Percentiles rank a stretch among this genome's conserved stretches.
These are phyloP conservation scores for Geodia barretti DNA, from an alignment of 37 sponge, comb jelly and placozoan genomes.

Conservation along the genomic window DNA sequence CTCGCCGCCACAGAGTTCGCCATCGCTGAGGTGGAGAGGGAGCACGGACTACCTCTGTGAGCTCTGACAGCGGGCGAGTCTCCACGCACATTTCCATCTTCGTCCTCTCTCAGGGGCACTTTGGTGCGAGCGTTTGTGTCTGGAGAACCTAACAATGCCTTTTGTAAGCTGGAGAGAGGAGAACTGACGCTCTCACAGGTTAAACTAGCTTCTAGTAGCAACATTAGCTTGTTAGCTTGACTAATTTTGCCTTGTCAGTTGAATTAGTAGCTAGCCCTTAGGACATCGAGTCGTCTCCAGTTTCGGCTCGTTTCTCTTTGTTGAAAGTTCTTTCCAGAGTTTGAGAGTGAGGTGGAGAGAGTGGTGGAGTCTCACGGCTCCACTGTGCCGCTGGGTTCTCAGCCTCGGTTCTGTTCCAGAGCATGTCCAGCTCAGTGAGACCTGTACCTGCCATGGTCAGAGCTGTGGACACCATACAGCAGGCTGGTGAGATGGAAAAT, in stretches of 20 bases:
- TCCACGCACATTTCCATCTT: no score
- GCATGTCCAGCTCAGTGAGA: neutral
- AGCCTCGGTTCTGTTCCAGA: constrained; percentile 27
- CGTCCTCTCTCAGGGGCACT: no score
- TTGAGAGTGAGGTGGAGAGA: constrained; percentile 35
- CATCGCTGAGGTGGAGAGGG: constrained; percentile 30
- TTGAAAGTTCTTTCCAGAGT: constrained; percentile 47
- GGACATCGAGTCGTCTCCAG: no score
- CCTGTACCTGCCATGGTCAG: constrained; percentile 24
- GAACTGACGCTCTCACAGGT: constrained; percentile 51
- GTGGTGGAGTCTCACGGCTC: neutral
- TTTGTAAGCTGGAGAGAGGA: constrained; percentile 57
- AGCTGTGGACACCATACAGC: constrained; percentile 6
- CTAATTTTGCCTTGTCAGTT: no score
- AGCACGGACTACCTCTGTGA: constrained; percentile 33
- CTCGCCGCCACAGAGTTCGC: constrained; percentile 34
- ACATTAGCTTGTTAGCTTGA: no score
- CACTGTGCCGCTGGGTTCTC: constrained; percentile 22
- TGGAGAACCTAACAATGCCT: constrained; percentile 48
- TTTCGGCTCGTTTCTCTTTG: neutral
- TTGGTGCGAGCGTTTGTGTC: constrained; percentile 14
- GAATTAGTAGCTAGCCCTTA: no score
- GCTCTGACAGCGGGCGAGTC: no score
- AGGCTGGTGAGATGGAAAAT: no score
- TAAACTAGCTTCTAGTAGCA: no score